phyloP scores from a whole-genome alignment of 2,113 vertebrate species.

The Centrocercus urophasianus region DNA sequence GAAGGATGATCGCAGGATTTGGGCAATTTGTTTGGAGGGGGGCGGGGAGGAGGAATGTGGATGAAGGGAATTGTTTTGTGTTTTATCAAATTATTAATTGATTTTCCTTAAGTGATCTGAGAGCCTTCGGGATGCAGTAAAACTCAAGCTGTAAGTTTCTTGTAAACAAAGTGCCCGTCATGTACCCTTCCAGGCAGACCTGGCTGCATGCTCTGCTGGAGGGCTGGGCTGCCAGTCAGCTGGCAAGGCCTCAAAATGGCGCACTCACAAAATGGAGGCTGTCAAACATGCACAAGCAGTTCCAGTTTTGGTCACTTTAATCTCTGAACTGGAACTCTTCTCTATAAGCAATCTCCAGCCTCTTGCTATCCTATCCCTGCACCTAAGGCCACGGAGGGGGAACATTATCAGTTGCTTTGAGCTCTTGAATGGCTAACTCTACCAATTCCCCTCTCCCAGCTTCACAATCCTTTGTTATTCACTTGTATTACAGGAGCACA shows the following conservation, averaged over 20 bases:
- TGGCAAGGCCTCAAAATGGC: neutral
- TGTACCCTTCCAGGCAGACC: neutral
- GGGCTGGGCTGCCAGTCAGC: neutral
- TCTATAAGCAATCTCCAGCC: neutral
- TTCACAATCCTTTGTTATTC: constrained; percentile 8
- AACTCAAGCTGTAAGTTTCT: neutral
- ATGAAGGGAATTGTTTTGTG: neutral
- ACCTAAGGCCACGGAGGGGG: neutral
- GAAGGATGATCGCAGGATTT: constrained; percentile 18
- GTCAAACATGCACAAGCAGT: neutral
- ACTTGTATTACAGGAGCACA: neutral
- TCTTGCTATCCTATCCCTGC: neutral
- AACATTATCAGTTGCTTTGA: neutral
- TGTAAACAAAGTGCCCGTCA: neutral
- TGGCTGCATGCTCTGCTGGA: neutral
- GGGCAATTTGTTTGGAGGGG: neutral
- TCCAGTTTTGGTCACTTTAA: neutral
- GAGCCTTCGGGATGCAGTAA: neutral
- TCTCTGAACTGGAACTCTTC: neutral
- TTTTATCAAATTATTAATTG: constrained; percentile 35
- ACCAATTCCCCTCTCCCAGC: neutral
- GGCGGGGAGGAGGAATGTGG: neutral
- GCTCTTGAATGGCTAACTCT: neutral
- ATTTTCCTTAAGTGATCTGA: constrained; percentile 32
- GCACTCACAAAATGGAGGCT: neutral